phyloP scores from a whole-genome alignment of 2,888 invertebrate species.

The Pterostichus niger region DNA sequence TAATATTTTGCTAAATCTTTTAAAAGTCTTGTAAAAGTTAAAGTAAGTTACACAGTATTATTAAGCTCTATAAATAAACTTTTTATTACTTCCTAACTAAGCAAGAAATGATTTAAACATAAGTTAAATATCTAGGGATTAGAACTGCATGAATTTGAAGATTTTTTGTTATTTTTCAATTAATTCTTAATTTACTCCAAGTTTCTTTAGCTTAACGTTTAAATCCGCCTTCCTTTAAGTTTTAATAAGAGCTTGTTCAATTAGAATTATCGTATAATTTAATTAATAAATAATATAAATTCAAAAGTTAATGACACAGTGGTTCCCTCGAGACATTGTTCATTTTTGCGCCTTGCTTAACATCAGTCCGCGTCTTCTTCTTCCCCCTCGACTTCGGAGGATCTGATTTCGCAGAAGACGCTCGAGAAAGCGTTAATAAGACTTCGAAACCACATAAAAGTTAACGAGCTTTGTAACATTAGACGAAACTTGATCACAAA shows the following conservation, averaged over 20 bases:
- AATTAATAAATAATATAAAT: constrained; percentile 60
- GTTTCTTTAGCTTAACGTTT: constrained; percentile 4
- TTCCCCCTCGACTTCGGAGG: not conserved
- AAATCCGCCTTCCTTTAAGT: constrained; percentile 31
- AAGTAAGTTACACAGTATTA: constrained; percentile 47
- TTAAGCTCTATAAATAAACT: constrained; percentile 55
- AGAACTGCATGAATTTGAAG: not conserved
- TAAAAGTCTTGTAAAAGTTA: constrained; percentile 41
- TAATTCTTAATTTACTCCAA: constrained; percentile 26
- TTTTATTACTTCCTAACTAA: constrained; percentile 44
- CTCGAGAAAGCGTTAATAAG: constrained; percentile 53
- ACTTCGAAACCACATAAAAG: constrained; percentile 61
- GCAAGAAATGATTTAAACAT: constrained; percentile 14
- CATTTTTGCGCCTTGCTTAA: constrained; percentile 50
- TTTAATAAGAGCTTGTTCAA: constrained; percentile 52
- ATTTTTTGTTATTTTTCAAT: constrained; percentile 46
- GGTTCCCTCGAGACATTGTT: constrained; percentile 58
- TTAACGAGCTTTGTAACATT: constrained; percentile 59
- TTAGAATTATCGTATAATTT: constrained; percentile 54
- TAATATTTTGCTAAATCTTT: constrained; percentile 43
- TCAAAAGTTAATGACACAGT: constrained; percentile 32
- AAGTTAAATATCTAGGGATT: constrained; percentile 12
- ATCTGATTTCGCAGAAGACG: constrained; percentile 60
- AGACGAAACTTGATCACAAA: constrained; percentile 55
- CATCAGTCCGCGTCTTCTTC: not conserved